Percentiles rank a stretch among this genome's conserved stretches.
These are phyloP conservation scores for Mustela lutreola DNA, from an alignment of 2,113 vertebrate species.

Conservation along the genomic window DNA sequence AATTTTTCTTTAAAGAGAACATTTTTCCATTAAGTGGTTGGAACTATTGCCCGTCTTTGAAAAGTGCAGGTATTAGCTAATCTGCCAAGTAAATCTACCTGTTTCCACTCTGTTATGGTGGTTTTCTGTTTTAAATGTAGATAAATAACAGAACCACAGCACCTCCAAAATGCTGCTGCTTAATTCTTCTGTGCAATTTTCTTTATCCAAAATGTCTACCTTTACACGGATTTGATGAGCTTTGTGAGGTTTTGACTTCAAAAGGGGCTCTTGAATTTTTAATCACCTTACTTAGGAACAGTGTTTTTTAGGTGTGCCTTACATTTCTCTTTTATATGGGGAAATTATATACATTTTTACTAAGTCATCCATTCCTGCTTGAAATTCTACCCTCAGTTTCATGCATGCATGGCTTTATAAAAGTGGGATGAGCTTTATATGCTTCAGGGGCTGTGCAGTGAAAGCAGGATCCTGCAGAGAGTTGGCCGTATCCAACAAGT, in stretches of 20 bases:
- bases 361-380: conserved; percentile 75
- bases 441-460: conserved; percentile 70
- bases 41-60: background rate
- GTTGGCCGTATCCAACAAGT: conserved; percentile 65
- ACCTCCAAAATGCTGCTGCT: background rate
- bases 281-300: conserved; percentile 62
- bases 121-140: conserved; percentile 53
- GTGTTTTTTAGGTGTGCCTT: conserved; percentile 63
- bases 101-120: conserved; percentile 34
- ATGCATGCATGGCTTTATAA: conserved; percentile 68
- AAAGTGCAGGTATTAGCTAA: conserved; percentile 1
- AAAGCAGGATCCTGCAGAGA: conserved; percentile 75
- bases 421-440: conserved; percentile 68
- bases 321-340: conserved; percentile 59
- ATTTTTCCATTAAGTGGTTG: conserved; percentile 11
- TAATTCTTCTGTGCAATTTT: background rate
- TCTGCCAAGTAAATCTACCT: conserved; percentile 38
- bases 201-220: conserved; percentile 55
- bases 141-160: background rate
- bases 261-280: conserved; percentile 72
- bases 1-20: conserved; percentile 32
- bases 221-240: conserved; percentile 66
- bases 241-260: conserved; percentile 61
- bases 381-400: conserved; percentile 67
- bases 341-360: conserved; percentile 70